These are phyloP conservation scores for Daubentonia madagascariensis DNA, from an alignment of 2,113 vertebrate species.

Conservation along the genomic window DNA sequence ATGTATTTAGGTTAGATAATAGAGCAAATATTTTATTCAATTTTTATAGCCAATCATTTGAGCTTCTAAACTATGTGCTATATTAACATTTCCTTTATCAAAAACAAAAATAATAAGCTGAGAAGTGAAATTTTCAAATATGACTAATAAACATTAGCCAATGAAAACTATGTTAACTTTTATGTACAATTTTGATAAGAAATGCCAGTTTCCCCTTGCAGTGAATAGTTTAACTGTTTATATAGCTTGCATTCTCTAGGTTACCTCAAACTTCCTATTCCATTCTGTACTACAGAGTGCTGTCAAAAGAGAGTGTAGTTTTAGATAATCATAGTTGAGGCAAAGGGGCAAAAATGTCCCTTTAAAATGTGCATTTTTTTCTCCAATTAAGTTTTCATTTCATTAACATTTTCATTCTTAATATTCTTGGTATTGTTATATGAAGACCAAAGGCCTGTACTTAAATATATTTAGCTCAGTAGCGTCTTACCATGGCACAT, in stretches of 20 bases:
- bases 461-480: conserved; percentile 66
- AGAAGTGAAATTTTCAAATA: not conserved
- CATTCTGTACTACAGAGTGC: not conserved
- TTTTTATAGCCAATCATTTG: not conserved
- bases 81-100: not conserved
- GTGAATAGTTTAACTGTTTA: not conserved
- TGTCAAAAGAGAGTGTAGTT: not conserved
- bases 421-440: conserved; percentile 38
- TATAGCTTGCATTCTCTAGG: not conserved
- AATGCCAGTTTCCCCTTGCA: rapidly evolving
- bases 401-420: conserved; percentile 66
- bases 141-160: not conserved
- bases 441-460: conserved; percentile 60
- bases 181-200: not conserved
- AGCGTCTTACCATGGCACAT: conserved; percentile 48
- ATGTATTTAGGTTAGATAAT: not conserved
- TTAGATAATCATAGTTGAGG: not conserved
- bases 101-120: not conserved
- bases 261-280: not conserved
- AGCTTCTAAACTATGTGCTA: not conserved
- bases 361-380: not conserved
- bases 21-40: not conserved
- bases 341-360: not conserved
- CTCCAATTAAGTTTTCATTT: conserved; percentile 36
- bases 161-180: not conserved